phyloP scores from a whole-genome alignment of 2,113 vertebrate species.

The Pica pica region DNA sequence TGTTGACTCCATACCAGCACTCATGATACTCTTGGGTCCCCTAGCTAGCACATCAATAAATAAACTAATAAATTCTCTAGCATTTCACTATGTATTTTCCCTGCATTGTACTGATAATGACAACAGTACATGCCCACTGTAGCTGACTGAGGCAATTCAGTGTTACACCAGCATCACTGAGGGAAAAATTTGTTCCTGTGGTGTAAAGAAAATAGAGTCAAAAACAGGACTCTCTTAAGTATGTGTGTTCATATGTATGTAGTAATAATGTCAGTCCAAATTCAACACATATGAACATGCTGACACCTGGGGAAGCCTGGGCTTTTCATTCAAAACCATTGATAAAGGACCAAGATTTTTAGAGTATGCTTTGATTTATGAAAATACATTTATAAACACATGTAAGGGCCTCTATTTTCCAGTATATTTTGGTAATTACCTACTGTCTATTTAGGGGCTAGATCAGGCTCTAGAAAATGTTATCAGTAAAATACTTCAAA shows the following conservation, averaged over 20 bases:
- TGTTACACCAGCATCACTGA: background rate
- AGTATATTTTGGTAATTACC: background rate
- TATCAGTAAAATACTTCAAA: background rate
- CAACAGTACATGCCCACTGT: background rate
- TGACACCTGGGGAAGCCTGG: background rate
- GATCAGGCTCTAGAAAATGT: background rate
- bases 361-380: background rate
- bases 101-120: background rate
- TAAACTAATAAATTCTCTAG: slow-evolving; percentile 5
- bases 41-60: background rate
- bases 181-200: background rate
- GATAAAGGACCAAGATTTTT: background rate
- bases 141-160: background rate
- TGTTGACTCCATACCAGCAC: background rate
- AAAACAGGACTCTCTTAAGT: background rate
- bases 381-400: background rate
- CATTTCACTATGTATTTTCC: background rate
- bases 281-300: background rate
- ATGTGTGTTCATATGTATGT: background rate
- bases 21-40: background rate
- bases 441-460: background rate
- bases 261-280: background rate
- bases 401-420: background rate
- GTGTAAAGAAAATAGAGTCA: background rate
- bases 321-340: background rate